Percentiles rank a stretch among this genome's conserved stretches.
Conservation (phyloP, 23 tunicate species). For the Ciona savignyi region DNA sequence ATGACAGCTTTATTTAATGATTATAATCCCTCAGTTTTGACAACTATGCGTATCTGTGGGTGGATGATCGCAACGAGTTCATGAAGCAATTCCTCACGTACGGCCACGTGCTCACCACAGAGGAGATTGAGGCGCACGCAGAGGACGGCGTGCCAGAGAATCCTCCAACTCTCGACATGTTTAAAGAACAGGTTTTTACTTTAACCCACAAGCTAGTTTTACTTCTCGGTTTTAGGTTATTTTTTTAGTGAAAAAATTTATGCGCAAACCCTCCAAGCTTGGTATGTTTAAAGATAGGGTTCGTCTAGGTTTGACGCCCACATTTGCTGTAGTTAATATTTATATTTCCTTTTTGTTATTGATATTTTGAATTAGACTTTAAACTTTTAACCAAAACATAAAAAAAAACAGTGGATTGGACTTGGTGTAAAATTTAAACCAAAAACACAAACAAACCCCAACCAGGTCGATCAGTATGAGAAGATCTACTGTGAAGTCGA, state of each 20-base stretch:
- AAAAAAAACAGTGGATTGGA: no score
- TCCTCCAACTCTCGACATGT: conserved; percentile 97
- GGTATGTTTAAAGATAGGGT: no score
- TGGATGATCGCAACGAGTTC: conserved; percentile 93
- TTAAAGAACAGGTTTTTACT: conserved; percentile 76
- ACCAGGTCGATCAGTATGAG: conserved; percentile 86
- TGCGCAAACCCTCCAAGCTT: no score
- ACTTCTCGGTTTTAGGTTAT: background rate
- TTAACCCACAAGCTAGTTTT: background rate
- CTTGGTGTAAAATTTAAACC: no score
- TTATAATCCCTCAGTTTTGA: conserved; percentile 62
- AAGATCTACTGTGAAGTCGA: conserved; percentile 97
- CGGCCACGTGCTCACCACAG: conserved; percentile 94
- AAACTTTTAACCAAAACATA: no score
- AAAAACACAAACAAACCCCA: no score
- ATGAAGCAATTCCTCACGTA: conserved; percentile 98
- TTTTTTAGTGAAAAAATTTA: background rate
- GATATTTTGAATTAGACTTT: no score
- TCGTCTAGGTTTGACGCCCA: no score
- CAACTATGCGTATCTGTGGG: conserved; percentile 97
- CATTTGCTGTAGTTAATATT: no score
- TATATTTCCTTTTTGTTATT: no score
- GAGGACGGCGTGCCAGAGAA: conserved; percentile 97
- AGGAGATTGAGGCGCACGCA: conserved; percentile 98
- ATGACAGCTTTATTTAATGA: no score